Conservation (phyloP, 2,797 vertebrate species). For the Myotis pilosus region DNA sequence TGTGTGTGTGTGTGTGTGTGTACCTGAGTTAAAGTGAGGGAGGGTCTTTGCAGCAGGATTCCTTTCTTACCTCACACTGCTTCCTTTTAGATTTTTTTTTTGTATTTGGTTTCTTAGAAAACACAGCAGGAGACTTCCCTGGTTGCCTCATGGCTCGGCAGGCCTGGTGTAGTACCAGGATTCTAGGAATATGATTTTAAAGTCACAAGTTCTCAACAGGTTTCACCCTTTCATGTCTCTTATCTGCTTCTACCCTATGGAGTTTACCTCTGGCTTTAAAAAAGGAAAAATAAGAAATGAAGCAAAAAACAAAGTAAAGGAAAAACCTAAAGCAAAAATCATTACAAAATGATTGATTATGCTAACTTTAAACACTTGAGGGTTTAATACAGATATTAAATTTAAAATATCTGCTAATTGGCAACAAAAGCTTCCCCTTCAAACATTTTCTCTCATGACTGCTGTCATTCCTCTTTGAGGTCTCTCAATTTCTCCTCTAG, state of each 20-base stretch:
- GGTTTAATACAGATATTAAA: neutral
- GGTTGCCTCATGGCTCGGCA: slow-evolving; percentile 1
- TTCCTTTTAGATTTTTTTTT: slow-evolving; percentile 42
- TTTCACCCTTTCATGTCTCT: slow-evolving; percentile 49
- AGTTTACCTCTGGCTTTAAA: neutral
- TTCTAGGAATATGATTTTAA: slow-evolving; percentile 43
- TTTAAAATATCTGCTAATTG: slow-evolving; percentile 12
- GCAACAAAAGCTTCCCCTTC: neutral
- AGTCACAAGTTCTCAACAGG: slow-evolving; percentile 28
- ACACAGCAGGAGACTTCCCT: slow-evolving; percentile 29
- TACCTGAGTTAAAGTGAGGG: neutral
- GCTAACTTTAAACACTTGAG: neutral
- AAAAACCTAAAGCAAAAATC: neutral
- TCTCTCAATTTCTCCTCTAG: neutral
- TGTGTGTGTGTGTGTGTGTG: neutral
- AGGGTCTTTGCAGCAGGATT: neutral
- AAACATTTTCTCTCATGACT: neutral
- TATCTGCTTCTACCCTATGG: neutral
- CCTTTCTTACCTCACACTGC: neutral
- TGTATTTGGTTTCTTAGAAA: slow-evolving; percentile 54
- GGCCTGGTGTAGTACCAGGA: neutral
- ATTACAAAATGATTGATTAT: neutral
- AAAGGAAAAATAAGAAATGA: neutral
- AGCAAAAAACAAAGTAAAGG: slow-evolving; percentile 9
- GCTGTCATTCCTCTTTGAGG: neutral